Evolutionary conservation across 2,797 vertebrate species (phyloP), one percentile per base, ranked within the genome.

Genomic region (Furcifer pardalis): DNA sequence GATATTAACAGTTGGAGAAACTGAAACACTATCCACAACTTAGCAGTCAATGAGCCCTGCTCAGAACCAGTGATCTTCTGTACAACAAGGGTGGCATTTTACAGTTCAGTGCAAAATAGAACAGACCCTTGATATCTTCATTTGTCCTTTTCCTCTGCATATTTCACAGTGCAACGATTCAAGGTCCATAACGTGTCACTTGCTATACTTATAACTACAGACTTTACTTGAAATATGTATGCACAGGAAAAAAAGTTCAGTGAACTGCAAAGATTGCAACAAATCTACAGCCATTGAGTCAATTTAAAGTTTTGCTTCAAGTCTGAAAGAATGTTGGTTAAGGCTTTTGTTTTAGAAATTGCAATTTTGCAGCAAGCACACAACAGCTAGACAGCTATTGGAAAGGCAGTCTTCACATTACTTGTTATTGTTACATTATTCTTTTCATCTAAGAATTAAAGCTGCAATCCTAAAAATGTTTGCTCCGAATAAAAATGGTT

Each of bases 1-100:
- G 97, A 97, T 97, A 98, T 97, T 97, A 97, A 96, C 96, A 95
- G 96, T 95, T 95, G 91, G 93, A 80, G 91, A 94, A 95, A 96
- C 95, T 96, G 95, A 94, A 96, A 96, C 94, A 92, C 92, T 95
- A 95, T 86, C 94, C 91, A 92, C 95, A 95, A 95, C 92, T 96
- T 95, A 95, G 94, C 95, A 94, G 92, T 93, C 93, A 94, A 94
- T 81, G 94, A 96, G 95, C 94, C 93, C 91, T 93, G 92, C 94
- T 95, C 94, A 83, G 92, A 95, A 91, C 87, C 94, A 94, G 94
- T 92, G 94, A 96, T 95, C 96, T 94, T 93, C 95, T 93, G 92
- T 92, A 93, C 93, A 79, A 93, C 92, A 90, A 92, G 94, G 93
- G 93, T 94, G 93, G 94, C 90, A 95, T 96, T 96, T 96, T 92